Percentiles rank a stretch among this genome's conserved stretches.
These are phyloP conservation scores for Anolis apletophallus DNA, from an alignment of 2,797 vertebrate species.

Conservation along the genomic window DNA sequence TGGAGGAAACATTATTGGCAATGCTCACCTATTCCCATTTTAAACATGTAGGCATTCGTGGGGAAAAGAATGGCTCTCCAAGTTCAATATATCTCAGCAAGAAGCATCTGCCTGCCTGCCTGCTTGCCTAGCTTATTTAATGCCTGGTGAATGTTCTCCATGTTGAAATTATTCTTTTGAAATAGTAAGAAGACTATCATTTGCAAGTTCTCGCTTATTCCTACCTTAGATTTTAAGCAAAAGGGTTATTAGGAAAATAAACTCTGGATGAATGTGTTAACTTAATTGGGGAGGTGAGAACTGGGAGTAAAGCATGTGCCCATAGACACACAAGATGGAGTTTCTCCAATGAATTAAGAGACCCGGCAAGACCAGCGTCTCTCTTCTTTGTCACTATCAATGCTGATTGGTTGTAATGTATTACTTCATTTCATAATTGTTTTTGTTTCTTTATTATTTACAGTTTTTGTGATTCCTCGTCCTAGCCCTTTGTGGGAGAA, in stretches of 20 bases:
- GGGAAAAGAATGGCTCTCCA: constrained; percentile 44
- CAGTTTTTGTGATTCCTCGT: too few species aligned
- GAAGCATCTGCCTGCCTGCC: constrained; percentile 41
- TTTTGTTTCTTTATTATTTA: too few species aligned
- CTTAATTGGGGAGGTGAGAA: background rate
- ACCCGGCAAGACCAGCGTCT: background rate
- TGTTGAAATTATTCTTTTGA: constrained; percentile 51
- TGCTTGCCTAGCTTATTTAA: constrained; percentile 53
- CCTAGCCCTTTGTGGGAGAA: too few species aligned
- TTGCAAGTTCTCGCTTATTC: background rate
- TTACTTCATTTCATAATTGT: too few species aligned
- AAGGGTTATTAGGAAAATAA: background rate
- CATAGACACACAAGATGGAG: background rate
- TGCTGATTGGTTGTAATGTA: too few species aligned
- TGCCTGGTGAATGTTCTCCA: constrained; percentile 51
- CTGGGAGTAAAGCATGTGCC: too few species aligned
- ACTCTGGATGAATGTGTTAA: background rate
- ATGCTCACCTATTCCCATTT: constrained; percentile 73
- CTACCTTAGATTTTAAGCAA: background rate
- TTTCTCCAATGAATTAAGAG: background rate
- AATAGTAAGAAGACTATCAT: constrained; percentile 8
- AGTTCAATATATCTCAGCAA: constrained; percentile 71
- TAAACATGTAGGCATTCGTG: constrained; percentile 67
- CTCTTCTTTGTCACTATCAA: too few species aligned
- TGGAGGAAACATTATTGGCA: constrained; percentile 66